Percentiles rank a stretch among this genome's conserved stretches.
These are phyloP conservation scores for Beris chalybata DNA, from an alignment of 2,888 invertebrate genomes.

Conservation along the genomic window DNA sequence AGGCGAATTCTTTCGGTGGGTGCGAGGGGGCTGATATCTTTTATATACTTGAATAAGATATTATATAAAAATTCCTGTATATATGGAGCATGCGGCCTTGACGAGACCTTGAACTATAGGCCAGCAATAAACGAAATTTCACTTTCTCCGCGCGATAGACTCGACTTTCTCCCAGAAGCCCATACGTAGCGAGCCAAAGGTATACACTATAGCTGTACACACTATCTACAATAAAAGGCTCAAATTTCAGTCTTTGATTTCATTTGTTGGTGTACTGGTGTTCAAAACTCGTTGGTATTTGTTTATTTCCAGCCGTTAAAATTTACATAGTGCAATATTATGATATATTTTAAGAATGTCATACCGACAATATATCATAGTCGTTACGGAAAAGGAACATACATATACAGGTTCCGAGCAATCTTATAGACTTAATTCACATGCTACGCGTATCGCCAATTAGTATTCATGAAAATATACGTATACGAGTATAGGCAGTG, in stretches of 20 bases:
- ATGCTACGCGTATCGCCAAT: constrained; percentile 8
- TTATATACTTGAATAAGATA: constrained; percentile 7
- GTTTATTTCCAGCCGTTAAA: constrained; percentile 22
- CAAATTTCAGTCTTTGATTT: constrained; percentile 8
- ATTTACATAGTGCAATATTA: constrained; percentile 24
- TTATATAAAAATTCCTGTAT: neutral
- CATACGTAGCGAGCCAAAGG: too few species aligned
- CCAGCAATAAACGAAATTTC: constrained; percentile 31
- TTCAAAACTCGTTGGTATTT: constrained; percentile 6
- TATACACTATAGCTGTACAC: too few species aligned
- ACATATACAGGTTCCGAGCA: neutral
- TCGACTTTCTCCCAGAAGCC: too few species aligned
- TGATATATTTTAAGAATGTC: constrained; percentile 18
- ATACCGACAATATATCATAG: neutral
- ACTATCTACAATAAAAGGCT: neutral
- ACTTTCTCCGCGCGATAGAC: constrained; percentile 27
- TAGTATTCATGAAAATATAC: constrained; percentile 15
- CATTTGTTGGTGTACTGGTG: constrained; percentile 13
- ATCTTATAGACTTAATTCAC: constrained; percentile 7
- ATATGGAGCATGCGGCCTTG: constrained; percentile 37
- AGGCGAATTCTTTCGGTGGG: constrained; percentile 3
- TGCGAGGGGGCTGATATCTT: neutral
- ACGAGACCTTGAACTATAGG: constrained; percentile 38
- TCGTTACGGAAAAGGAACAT: neutral
- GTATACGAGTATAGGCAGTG: neutral